Conservation (phyloP, 2,113 vertebrate species). For the Alces alces region DNA sequence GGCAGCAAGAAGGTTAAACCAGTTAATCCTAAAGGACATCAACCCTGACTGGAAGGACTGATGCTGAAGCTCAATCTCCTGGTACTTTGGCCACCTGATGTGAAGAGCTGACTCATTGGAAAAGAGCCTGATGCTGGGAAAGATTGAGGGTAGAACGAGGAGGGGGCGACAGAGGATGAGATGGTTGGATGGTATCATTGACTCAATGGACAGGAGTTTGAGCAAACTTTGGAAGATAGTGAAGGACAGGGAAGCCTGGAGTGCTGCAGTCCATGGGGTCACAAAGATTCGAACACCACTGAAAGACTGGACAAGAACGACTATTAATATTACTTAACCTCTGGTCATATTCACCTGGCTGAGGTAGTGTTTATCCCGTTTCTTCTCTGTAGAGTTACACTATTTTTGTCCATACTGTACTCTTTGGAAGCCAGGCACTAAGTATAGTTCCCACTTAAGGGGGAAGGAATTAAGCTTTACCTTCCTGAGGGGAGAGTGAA, state of each 20-base stretch:
- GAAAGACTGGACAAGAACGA: not conserved
- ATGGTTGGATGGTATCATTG: not conserved
- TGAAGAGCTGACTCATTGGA: not conserved
- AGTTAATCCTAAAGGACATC: not conserved
- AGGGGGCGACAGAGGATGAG: fast-evolving
- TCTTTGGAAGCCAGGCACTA: not conserved
- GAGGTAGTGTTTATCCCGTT: not conserved
- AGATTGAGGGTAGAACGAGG: not conserved
- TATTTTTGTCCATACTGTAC: not conserved
- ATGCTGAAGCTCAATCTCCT: not conserved
- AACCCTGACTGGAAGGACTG: not conserved
- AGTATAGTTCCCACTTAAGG: not conserved
- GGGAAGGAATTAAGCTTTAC: not conserved
- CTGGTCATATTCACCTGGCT: not conserved
- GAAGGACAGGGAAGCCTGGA: not conserved
- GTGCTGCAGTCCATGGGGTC: not conserved
- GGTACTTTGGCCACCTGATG: not conserved
- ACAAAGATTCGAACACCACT: not conserved
- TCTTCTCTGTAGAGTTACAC: not conserved
- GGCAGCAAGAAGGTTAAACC: not conserved
- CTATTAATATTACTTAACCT: not conserved
- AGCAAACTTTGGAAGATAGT: not conserved
- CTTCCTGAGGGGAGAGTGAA: not conserved
- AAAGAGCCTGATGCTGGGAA: not conserved
- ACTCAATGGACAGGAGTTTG: not conserved